These are phyloP conservation scores for Sinocyclocheilus anshuiensis DNA, from an alignment of 2,113 vertebrate species.

Conservation along the genomic window DNA sequence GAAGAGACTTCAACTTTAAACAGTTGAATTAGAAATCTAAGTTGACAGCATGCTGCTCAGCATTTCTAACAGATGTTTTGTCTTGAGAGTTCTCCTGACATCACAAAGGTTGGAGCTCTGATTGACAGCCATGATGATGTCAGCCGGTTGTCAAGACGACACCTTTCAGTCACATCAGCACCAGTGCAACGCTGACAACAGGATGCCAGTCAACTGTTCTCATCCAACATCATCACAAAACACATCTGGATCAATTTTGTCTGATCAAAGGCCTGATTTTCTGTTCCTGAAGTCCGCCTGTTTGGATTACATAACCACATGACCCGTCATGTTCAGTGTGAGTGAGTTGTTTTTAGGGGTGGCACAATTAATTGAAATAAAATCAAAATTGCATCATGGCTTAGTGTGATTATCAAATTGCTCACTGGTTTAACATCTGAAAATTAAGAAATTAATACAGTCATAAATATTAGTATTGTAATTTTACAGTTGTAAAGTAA, in stretches of 20 bases:
- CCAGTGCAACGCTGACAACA: neutral
- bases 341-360: neutral
- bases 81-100: neutral
- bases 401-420: neutral
- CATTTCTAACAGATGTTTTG: neutral
- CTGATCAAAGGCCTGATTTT: neutral
- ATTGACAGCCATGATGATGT: constrained; percentile 20
- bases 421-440: no score
- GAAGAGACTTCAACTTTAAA: neutral
- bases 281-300: neutral
- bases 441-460: no score
- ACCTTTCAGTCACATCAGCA: constrained; percentile 19
- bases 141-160: constrained; percentile 31
- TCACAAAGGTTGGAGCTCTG: neutral
- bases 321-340: neutral
- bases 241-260: neutral
- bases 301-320: neutral
- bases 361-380: neutral
- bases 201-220: neutral
- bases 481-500: no score
- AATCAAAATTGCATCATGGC: neutral
- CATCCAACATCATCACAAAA: neutral
- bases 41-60: neutral
- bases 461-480: no score
- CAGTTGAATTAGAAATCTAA: no score